Conservation (phyloP, 2,797 vertebrate species). For the Merluccius polli region DNA sequence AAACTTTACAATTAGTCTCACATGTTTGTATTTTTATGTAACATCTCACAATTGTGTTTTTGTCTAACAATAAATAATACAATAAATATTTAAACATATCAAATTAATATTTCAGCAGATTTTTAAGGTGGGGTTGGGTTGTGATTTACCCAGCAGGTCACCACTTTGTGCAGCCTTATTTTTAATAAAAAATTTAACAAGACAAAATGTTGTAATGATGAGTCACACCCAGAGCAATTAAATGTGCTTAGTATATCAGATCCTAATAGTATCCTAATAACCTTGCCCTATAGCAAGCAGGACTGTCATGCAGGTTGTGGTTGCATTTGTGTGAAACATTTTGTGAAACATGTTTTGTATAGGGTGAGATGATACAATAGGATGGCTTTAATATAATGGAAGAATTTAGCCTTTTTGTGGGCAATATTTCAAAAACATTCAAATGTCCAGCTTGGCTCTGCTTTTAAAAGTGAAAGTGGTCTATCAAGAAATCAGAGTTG, state of each 20-base stretch:
- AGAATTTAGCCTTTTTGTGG: background rate
- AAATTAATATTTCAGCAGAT: constrained; percentile 8
- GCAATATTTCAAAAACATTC: background rate
- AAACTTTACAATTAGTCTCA: background rate
- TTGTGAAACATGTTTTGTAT: background rate
- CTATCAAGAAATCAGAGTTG: background rate
- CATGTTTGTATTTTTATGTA: no score
- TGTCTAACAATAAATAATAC: background rate
- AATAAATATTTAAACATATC: constrained; percentile 12
- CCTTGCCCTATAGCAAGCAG: background rate
- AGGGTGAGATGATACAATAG: background rate
- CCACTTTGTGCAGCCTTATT: constrained; percentile 42
- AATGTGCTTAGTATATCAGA: constrained; percentile 46
- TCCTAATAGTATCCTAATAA: background rate
- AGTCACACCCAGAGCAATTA: constrained; percentile 61
- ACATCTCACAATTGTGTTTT: background rate
- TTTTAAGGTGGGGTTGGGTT: constrained; percentile 16
- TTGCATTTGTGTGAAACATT: background rate
- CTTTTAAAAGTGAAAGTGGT: background rate
- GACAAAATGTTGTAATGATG: constrained; percentile 39
- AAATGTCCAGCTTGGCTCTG: background rate
- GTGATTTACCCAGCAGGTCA: constrained; percentile 36
- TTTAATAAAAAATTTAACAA: constrained; percentile 67
- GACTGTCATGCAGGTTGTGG: background rate
- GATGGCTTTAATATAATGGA: background rate